Percentiles rank a stretch among this genome's conserved stretches.
phyloP scores from a whole-genome alignment of 37 sponge, comb jelly and placozoan species.

The Geodia barretti region DNA sequence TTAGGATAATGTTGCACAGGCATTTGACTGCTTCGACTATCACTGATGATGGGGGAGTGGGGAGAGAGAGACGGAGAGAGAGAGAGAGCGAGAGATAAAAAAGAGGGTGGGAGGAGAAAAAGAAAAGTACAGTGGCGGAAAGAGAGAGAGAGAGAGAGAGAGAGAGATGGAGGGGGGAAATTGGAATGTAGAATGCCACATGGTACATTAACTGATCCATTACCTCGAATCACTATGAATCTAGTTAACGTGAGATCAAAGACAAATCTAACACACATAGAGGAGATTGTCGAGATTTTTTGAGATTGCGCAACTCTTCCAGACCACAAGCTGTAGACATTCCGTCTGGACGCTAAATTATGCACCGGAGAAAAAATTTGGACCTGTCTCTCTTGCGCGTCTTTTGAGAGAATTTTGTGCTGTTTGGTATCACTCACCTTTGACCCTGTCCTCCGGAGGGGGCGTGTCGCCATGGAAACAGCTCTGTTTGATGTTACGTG shows the following conservation, averaged over 20 bases:
- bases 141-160: not conserved
- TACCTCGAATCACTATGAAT: no score
- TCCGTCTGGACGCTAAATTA: no score
- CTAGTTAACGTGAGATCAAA: no score
- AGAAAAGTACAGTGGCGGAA: not conserved
- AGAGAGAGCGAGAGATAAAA: not conserved
- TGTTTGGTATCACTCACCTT: constrained; percentile 2
- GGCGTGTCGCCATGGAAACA: not conserved
- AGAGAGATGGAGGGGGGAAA: not conserved
- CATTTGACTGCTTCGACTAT: constrained; percentile 70
- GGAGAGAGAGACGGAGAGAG: not conserved
- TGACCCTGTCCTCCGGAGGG: not conserved
- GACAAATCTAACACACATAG: no score
- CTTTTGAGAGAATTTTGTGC: not conserved
- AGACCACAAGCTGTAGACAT: no score
- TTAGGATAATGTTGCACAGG: constrained; percentile 66
- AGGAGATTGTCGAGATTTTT: no score
- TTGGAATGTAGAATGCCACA: not conserved
- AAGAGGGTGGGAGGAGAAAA: not conserved
- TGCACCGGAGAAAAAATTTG: no score
- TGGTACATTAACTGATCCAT: no score
- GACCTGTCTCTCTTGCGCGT: not conserved
- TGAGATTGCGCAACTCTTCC: no score
- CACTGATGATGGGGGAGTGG: constrained; percentile 23
- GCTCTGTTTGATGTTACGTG: not conserved